A percentile compares a stretch with the other conserved stretches of the same genome.
These are phyloP conservation scores for Neosalanx taihuensis DNA, from an alignment of 2,797 vertebrate species.

Conservation along the genomic window DNA sequence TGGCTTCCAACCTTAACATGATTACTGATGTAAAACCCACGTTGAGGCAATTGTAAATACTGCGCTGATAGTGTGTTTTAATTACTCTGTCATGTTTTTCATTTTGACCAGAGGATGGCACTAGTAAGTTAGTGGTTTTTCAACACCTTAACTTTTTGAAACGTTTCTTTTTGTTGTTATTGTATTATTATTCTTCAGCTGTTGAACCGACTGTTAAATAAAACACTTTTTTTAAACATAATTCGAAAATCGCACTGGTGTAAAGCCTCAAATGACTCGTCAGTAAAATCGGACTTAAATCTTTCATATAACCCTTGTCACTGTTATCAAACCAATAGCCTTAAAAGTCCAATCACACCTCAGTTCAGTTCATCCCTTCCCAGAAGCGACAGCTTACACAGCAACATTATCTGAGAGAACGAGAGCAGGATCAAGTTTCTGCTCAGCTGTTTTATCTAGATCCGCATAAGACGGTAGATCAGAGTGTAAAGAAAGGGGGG, in stretches of 20 bases:
- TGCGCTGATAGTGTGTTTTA: too few species aligned
- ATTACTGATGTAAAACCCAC: too few species aligned
- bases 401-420: slow-evolving; percentile 34
- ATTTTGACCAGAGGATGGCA: slow-evolving; percentile 21
- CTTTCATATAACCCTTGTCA: background rate
- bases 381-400: slow-evolving; percentile 25
- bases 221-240: too few species aligned
- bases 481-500: background rate
- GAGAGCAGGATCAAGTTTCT: slow-evolving; percentile 37
- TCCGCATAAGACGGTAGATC: slow-evolving; percentile 14
- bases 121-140: background rate
- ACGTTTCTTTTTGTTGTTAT: too few species aligned
- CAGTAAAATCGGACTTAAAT: background rate
- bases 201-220: too few species aligned
- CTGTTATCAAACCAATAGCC: background rate
- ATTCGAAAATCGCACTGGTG: too few species aligned
- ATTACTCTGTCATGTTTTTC: background rate
- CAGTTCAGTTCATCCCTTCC: slow-evolving; percentile 17
- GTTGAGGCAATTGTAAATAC: too few species aligned
- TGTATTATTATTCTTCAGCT: background rate
- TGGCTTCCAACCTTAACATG: too few species aligned
- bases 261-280: background rate
- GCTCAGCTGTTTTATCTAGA: slow-evolving; percentile 35
- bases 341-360: background rate
- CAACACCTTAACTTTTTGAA: too few species aligned